These are phyloP conservation scores for Eupithecia dodoneata DNA, from an alignment of 2,888 invertebrate genomes.

Conservation along the genomic window DNA sequence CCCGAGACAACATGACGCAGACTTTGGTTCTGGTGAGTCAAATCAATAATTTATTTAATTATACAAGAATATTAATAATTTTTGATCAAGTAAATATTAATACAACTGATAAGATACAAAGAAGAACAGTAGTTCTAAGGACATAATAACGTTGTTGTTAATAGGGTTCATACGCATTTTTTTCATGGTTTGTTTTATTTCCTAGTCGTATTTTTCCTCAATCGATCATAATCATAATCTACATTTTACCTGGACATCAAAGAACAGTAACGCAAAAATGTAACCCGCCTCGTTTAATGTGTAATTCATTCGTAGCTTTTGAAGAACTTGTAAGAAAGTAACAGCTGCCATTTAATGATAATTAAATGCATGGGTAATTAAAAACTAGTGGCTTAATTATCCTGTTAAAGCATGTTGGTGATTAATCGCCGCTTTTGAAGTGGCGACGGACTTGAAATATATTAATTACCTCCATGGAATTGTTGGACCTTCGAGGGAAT, in stretches of 20 bases:
- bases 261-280: neutral
- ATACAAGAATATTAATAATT: neutral
- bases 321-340: neutral
- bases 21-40: conserved; percentile 36
- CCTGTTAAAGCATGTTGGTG: neutral
- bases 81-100: neutral
- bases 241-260: neutral
- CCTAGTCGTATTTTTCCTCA: neutral
- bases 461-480: neutral
- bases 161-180: neutral
- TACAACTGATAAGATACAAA: neutral
- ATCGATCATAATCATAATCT: neutral
- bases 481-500: neutral
- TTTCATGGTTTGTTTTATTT: neutral
- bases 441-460: neutral
- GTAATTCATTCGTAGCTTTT: neutral
- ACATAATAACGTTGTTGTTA: neutral
- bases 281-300: neutral
- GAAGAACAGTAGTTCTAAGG: neutral
- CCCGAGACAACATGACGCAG: conserved; percentile 38
- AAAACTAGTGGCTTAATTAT: neutral
- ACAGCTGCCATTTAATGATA: neutral
- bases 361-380: neutral
- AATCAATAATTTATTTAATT: conserved; percentile 9
- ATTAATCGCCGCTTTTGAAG: neutral